A percentile compares a stretch with the other conserved stretches of the same genome.
Evolutionary conservation across 2,113 vertebrate genomes (phyloP).

Genomic region (Vidua macroura): DNA sequence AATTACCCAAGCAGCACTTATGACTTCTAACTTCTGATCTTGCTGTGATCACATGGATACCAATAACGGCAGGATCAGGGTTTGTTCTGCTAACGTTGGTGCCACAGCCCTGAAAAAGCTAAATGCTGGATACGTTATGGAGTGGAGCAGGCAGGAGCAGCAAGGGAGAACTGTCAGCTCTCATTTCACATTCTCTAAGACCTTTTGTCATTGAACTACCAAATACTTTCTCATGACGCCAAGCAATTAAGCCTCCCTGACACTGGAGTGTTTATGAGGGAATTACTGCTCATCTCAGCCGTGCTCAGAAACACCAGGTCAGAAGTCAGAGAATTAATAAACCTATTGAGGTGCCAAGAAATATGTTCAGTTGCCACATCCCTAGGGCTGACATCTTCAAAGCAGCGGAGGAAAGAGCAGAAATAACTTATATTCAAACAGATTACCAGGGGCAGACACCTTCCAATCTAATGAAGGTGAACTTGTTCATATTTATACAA

Average conservation of each 20-base stretch:
- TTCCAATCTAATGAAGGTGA: conserved; percentile 10
- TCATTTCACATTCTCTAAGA: not conserved
- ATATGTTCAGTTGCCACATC: not conserved
- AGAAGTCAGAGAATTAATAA: conserved; percentile 44
- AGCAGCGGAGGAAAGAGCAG: not conserved
- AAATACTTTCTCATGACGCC: not conserved
- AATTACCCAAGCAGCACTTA: not conserved
- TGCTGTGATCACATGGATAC: not conserved
- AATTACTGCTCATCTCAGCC: conserved; percentile 19
- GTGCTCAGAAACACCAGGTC: conserved; percentile 11
- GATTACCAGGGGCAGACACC: not conserved
- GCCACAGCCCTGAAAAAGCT: not conserved
- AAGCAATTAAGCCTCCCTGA: conserved; percentile 40
- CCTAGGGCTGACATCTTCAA: not conserved
- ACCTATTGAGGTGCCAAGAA: conserved; percentile 3
- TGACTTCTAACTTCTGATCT: conserved; percentile 3
- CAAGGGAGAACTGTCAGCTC: not conserved
- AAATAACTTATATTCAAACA: not conserved
- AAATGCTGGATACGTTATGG: not conserved
- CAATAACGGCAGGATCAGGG: not conserved
- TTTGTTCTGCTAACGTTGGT: not conserved
- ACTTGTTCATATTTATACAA: not conserved
- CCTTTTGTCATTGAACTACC: conserved; percentile 42
- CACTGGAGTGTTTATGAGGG: not conserved
- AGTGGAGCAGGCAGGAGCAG: not conserved